Percentiles rank a stretch among this genome's conserved stretches.
Evolutionary conservation across 2,888 invertebrate genomes (phyloP).

Genomic region (Eristalis intricaria): DNA sequence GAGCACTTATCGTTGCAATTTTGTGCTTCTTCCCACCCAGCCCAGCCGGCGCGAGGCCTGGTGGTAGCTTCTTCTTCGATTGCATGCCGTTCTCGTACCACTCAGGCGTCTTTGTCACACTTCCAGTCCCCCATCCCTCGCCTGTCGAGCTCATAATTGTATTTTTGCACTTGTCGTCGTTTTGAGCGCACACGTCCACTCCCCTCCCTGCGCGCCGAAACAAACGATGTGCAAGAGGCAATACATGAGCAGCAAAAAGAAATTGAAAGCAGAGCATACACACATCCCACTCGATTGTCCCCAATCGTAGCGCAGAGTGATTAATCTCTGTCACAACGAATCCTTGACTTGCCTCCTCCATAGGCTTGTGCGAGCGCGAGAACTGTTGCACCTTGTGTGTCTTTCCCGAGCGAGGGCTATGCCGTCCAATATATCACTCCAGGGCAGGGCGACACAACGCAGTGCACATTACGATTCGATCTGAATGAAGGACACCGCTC

Average conservation of each 20-base stretch:
- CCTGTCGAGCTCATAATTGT: constrained; percentile 60
- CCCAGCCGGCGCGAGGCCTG: neutral
- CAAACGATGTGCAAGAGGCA: no score
- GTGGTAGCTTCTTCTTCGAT: constrained; percentile 23
- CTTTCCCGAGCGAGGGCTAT: constrained; percentile 18
- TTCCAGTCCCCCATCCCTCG: neutral
- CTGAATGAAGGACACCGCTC: constrained; percentile 58
- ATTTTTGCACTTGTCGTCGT: constrained; percentile 60
- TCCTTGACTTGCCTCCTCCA: constrained; percentile 57
- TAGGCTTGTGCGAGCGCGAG: neutral
- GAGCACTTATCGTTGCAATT: constrained; percentile 69
- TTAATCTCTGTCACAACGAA: constrained; percentile 67
- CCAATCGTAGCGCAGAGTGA: constrained; percentile 56
- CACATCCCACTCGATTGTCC: constrained; percentile 52
- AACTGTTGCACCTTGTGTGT: constrained; percentile 59
- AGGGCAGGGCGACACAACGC: neutral
- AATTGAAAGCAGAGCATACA: neutral
- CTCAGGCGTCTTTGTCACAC: constrained; percentile 33
- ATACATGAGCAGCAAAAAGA: neutral
- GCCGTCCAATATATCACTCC: constrained; percentile 49
- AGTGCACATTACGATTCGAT: constrained; percentile 52
- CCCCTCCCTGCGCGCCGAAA: neutral
- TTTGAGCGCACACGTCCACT: constrained; percentile 24
- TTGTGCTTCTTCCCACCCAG: constrained; percentile 17
- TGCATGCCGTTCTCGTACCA: constrained; percentile 56